Percentiles rank a stretch among this genome's conserved stretches.
These are phyloP conservation scores for Chiloscyllium punctatum DNA, from an alignment of 2,797 vertebrate genomes.

Conservation along the genomic window DNA sequence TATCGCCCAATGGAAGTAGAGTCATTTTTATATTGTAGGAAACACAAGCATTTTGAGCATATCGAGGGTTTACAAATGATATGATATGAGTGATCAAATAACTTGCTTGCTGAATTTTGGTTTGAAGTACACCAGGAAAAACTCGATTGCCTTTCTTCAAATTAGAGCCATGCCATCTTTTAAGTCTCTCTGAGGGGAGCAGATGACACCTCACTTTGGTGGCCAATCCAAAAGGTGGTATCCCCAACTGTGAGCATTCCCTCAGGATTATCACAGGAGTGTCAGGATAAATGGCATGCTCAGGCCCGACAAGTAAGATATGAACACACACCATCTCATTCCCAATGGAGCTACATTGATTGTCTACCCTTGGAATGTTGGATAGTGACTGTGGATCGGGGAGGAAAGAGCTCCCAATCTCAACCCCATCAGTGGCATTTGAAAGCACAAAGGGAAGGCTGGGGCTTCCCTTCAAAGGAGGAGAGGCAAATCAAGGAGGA, in stretches of 20 bases:
- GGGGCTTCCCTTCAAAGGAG: neutral
- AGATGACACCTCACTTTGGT: neutral
- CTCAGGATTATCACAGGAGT: neutral
- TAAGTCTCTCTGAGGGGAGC: neutral
- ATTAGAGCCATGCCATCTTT: neutral
- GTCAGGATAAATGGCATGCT: neutral
- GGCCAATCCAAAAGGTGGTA: neutral
- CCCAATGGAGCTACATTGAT: neutral
- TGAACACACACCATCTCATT: neutral
- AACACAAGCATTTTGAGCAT: neutral
- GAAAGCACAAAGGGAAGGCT: neutral
- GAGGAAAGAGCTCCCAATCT: neutral
- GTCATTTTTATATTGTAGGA: neutral
- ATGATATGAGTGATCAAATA: neutral
- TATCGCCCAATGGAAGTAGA: too few species aligned
- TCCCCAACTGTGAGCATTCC: too few species aligned
- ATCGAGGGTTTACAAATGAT: neutral
- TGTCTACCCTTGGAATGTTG: neutral
- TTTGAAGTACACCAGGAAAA: neutral
- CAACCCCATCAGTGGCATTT: neutral
- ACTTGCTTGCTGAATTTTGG: neutral
- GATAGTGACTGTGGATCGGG: neutral
- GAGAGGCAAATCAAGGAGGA: neutral
- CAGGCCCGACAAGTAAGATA: neutral
- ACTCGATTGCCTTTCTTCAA: neutral